These are phyloP conservation scores for Epistrophe grossulariae DNA, from an alignment of 2,888 invertebrate genomes.

Conservation along the genomic window DNA sequence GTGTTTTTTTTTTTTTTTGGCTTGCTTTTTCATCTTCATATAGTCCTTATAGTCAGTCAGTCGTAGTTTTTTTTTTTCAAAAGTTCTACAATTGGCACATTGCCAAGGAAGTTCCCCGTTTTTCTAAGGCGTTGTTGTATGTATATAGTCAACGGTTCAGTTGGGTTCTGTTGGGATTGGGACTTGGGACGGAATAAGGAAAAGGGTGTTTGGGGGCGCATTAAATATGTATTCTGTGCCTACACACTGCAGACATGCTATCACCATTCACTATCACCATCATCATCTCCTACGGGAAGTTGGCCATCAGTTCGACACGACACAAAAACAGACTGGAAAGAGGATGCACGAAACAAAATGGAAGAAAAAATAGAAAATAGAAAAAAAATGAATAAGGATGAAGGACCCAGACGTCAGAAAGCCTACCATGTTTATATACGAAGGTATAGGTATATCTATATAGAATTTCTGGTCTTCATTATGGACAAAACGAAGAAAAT, in stretches of 20 bases:
- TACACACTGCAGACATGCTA: slow-evolving; percentile 75
- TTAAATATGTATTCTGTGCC: slow-evolving; percentile 75
- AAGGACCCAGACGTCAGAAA: slow-evolving; percentile 71
- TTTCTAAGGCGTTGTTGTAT: slow-evolving; percentile 32
- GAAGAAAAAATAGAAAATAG: not conserved
- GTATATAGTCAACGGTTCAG: not conserved
- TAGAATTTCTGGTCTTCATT: slow-evolving; percentile 57
- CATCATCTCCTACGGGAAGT: slow-evolving; percentile 74
- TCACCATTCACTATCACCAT: slow-evolving; percentile 70
- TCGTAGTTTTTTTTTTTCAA: slow-evolving; percentile 16
- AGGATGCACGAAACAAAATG: slow-evolving; percentile 21
- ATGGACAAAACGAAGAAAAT: slow-evolving; percentile 30
- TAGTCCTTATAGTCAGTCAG: slow-evolving; percentile 28
- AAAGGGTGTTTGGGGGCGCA: slow-evolving; percentile 55
- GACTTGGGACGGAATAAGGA: not conserved
- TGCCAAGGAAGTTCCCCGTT: slow-evolving; percentile 66
- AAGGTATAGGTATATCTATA: not conserved
- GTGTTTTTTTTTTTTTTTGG: slow-evolving; percentile 27
- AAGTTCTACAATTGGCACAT: slow-evolving; percentile 68
- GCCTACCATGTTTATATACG: slow-evolving; percentile 54
- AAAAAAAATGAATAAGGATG: slow-evolving; percentile 16
- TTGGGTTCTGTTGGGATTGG: not conserved
- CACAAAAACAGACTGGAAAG: slow-evolving; percentile 25
- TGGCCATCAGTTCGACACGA: slow-evolving; percentile 74
- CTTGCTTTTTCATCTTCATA: slow-evolving; percentile 30